Evolutionary conservation across 2,888 invertebrate species (phyloP).

Genomic region (Amblyteles armatorius): DNA sequence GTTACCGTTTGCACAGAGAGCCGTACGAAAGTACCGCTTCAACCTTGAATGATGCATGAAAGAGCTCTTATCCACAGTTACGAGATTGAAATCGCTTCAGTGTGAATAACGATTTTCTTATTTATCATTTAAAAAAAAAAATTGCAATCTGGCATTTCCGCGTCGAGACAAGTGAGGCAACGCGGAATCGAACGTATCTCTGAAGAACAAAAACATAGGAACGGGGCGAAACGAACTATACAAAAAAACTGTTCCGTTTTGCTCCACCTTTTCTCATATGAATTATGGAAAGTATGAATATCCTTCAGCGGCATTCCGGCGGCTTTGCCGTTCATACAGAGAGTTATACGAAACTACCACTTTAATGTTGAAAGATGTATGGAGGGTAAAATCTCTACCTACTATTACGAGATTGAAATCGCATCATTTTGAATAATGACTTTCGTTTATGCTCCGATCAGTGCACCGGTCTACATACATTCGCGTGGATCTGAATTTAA

Average conservation of each 20-base stretch:
- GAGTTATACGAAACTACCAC: neutral
- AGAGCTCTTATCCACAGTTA: slow-evolving; percentile 24
- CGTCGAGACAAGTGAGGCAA: too few species aligned
- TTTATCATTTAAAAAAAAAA: neutral
- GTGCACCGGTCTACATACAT: neutral
- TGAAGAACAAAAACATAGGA: too few species aligned
- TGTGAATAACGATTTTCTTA: slow-evolving; percentile 51
- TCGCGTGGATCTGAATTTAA: neutral
- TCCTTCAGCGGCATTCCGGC: neutral
- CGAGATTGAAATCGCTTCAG: slow-evolving; percentile 50
- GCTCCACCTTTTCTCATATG: too few species aligned
- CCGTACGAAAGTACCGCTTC: neutral
- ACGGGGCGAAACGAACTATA: too few species aligned
- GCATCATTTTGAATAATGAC: slow-evolving; percentile 37
- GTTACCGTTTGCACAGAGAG: neutral
- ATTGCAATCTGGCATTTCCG: too few species aligned
- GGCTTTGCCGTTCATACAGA: neutral
- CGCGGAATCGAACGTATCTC: too few species aligned
- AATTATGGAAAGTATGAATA: neutral
- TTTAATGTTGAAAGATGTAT: slow-evolving; percentile 19
- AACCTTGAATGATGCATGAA: slow-evolving; percentile 16
- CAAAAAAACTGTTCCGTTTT: too few species aligned
- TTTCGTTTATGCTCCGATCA: slow-evolving; percentile 36
- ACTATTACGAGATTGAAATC: slow-evolving; percentile 57
- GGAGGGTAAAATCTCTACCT: slow-evolving; percentile 1